Base-by-base conservation (phyloP, 2,888 invertebrate species). In the Lypha dubia region DNA sequence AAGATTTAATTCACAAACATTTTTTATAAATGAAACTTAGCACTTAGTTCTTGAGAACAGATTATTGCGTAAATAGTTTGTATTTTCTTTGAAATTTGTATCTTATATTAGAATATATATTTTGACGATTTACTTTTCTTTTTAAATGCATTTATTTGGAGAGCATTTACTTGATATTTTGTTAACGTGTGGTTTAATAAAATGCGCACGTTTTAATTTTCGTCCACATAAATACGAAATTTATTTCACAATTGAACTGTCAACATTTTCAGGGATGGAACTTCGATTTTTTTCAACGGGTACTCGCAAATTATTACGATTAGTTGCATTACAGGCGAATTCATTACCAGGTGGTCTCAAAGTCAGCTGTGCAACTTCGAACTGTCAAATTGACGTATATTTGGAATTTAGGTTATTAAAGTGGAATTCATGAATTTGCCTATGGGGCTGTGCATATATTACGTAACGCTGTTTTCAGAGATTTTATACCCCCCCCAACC, bases 131-230 rank as follows among this genome's bases (percentile, higher is more conserved):
- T 22, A 22, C 3, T 62, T 32, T 17, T n/a, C 68, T 56, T 32
- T 53, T 32, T 44, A n/a, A 28, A 56, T 5, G 49, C 70, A 38
- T 73, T 73, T 80, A 71, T 71, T 79, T 80, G 3, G 2, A 53
- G 79, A 83, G 56, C 41, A 41, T 76, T 76, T 76, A 79, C 32
- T 75, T 46, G 22, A 32, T 60, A 46, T 49, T 67, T 80, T 79
- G 71, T 49, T 58, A 76, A 84, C 76, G 73, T 77, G 62, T 75
- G 58, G 46, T 41, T 65, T 46, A 35, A 74, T 5, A 35, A 62
- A 35, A 53, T 11, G 38, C 17, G 80, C 80, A 84, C 73, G 80
- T 84, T 80, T 84, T 80, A 62, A 80, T 84, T 80, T 75, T 84
- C 3, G 17, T 11, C 11, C 1, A 38, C n/a, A 38, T 38, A 38